Percentiles rank a stretch among this genome's conserved stretches.
These are phyloP conservation scores for Pteropus rufus DNA, from an alignment of 2,797 vertebrate genomes.

Conservation along the genomic window DNA sequence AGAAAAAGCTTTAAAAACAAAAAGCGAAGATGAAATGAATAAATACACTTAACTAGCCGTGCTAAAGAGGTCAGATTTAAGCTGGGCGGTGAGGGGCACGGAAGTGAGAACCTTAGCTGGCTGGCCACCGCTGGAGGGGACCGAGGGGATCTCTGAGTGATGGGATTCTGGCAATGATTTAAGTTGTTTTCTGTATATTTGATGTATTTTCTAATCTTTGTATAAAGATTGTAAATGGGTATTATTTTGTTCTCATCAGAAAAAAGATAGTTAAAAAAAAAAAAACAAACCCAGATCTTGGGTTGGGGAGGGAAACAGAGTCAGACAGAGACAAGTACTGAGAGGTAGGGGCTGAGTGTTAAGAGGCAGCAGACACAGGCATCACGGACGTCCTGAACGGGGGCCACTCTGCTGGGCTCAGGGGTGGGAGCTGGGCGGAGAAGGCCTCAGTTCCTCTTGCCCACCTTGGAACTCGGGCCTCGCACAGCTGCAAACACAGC, in stretches of 20 bases:
- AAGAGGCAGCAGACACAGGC: background rate
- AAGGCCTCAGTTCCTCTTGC: rapidly evolving
- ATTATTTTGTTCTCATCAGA: background rate
- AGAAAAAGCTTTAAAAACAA: background rate
- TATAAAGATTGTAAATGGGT: too few species aligned
- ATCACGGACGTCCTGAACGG: rapidly evolving
- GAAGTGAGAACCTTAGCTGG: background rate
- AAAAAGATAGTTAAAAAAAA: background rate
- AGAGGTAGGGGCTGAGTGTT: background rate
- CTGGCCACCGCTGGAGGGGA: rapidly evolving
- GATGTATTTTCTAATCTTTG: background rate
- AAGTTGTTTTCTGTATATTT: background rate
- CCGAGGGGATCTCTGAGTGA: background rate
- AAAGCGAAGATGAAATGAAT: background rate
- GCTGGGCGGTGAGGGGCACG: too few species aligned
- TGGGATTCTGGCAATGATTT: background rate
- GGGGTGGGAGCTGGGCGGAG: rapidly evolving
- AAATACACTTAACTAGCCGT: background rate
- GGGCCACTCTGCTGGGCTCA: background rate
- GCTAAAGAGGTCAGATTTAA: background rate
- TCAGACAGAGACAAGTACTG: background rate
- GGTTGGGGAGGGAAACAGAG: background rate
- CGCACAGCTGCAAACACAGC: rapidly evolving
- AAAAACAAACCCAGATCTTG: background rate
- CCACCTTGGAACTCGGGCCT: background rate